These are phyloP conservation scores for Liopterus haemorrhoidalis DNA, from an alignment of 2,888 invertebrate species.

Conservation along the genomic window DNA sequence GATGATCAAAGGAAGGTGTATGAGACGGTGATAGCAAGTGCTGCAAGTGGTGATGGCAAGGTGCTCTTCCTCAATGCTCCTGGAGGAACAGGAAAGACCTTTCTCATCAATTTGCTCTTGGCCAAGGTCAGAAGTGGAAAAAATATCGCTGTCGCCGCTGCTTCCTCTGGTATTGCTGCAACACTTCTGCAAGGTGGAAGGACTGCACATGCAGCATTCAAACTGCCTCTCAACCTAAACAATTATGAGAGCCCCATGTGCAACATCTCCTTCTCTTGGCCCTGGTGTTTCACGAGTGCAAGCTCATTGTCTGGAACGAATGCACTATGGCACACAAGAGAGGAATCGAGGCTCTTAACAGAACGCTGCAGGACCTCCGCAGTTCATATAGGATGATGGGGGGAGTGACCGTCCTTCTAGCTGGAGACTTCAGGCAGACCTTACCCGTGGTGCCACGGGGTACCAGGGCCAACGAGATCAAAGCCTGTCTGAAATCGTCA, in stretches of 20 bases:
- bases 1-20: too few relatives aligned
- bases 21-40: constrained; percentile 2
- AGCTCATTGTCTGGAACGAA: constrained; percentile 7
- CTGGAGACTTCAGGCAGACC: constrained; percentile 28
- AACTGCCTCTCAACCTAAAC: constrained; percentile 37
- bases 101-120: constrained; percentile 40
- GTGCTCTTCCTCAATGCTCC: constrained; percentile 32
- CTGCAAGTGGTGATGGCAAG: constrained; percentile 19
- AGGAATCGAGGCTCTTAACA: constrained; percentile 8
- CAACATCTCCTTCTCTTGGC: too few relatives aligned
- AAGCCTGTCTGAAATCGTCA: constrained; percentile 25
- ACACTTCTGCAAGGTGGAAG: constrained; percentile 40
- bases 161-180: constrained; percentile 44
- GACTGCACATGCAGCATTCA: constrained; percentile 42
- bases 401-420: constrained; percentile 22
- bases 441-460: constrained; percentile 28
- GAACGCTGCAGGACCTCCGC: constrained; percentile 11
- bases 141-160: constrained; percentile 30
- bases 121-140: constrained; percentile 37
- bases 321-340: constrained; percentile 14
- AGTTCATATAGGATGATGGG: constrained; percentile 3
- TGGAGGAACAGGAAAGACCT: constrained; percentile 43
- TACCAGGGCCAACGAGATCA: constrained; percentile 22
- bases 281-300: constrained; percentile 11
- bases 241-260: too few relatives aligned